A percentile compares a stretch with the other conserved stretches of the same genome.
These are phyloP conservation scores for Noctilio leporinus DNA, from an alignment of 2,113 vertebrate species.

Conservation along the genomic window DNA sequence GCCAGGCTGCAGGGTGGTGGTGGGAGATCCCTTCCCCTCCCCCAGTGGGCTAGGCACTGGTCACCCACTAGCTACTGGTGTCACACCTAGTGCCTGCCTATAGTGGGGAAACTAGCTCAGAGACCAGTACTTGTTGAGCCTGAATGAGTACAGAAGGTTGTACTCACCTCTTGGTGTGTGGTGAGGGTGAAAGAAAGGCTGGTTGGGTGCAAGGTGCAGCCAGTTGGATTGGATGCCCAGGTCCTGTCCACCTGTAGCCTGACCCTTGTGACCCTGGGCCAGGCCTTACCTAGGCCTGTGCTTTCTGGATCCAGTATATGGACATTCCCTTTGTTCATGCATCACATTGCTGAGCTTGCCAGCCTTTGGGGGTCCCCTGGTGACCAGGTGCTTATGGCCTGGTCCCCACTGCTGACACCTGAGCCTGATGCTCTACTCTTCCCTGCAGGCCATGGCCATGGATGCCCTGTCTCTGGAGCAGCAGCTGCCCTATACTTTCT, in stretches of 20 bases:
- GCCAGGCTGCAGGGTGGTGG: neutral
- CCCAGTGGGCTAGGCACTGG: neutral
- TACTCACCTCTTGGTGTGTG: neutral
- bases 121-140: neutral
- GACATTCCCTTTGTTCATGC: neutral
- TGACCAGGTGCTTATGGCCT: too few species aligned
- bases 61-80: neutral
- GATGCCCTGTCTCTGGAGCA: conserved; percentile 92
- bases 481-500: conserved; percentile 93
- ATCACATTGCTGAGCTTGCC: rapidly evolving
- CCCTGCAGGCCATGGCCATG: conserved; percentile 84
- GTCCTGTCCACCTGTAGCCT: neutral
- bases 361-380: neutral
- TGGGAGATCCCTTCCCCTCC: neutral
- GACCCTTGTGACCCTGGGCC: neutral
- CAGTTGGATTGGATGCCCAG: neutral
- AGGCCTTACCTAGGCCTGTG: neutral
- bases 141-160: too few species aligned
- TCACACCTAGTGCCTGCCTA: neutral
- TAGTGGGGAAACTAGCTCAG: neutral
- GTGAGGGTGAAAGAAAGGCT: neutral
- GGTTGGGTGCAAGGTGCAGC: neutral
- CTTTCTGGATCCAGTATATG: neutral
- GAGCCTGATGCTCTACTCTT: neutral
- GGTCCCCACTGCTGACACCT: too few species aligned